These are phyloP conservation scores for Pseudococcus longispinus DNA, from an alignment of 2,888 invertebrate species.

Conservation along the genomic window DNA sequence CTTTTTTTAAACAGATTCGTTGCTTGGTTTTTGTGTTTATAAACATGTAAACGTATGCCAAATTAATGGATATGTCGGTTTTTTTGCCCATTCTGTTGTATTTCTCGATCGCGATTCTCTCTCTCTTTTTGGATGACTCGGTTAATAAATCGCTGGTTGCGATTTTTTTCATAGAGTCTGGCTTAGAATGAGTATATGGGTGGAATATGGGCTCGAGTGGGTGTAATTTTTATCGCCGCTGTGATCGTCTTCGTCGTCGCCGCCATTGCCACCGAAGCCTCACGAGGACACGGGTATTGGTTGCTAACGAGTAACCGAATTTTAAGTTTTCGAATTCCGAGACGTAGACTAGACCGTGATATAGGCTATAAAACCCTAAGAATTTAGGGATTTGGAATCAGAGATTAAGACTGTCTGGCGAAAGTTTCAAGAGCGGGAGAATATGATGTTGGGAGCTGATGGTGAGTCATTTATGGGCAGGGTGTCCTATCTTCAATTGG, in stretches of 20 bases:
- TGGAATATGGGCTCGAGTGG: background rate
- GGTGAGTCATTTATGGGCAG: too few species aligned
- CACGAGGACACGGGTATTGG: background rate
- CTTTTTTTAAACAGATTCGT: background rate
- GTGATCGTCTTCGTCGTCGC: background rate
- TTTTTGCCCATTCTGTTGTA: background rate
- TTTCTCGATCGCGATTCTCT: background rate
- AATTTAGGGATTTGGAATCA: too few species aligned
- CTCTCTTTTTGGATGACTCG: background rate
- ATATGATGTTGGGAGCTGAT: too few species aligned
- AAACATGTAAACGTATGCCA: background rate
- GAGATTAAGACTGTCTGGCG: too few species aligned
- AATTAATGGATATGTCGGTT: background rate
- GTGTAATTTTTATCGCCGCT: slow-evolving; percentile 3
- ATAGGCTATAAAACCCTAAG: too few species aligned
- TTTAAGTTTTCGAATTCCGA: too few species aligned
- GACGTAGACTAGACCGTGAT: too few species aligned
- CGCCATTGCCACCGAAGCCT: background rate
- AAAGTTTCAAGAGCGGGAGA: too few species aligned
- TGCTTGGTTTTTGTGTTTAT: background rate
- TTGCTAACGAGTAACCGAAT: background rate
- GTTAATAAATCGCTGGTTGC: background rate
- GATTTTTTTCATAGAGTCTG: background rate
- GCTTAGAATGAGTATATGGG: background rate
- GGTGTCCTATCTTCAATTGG: too few species aligned